These are phyloP conservation scores for Pongo pygmaeus DNA, from an alignment of 2,113 vertebrate genomes.

Conservation along the genomic window DNA sequence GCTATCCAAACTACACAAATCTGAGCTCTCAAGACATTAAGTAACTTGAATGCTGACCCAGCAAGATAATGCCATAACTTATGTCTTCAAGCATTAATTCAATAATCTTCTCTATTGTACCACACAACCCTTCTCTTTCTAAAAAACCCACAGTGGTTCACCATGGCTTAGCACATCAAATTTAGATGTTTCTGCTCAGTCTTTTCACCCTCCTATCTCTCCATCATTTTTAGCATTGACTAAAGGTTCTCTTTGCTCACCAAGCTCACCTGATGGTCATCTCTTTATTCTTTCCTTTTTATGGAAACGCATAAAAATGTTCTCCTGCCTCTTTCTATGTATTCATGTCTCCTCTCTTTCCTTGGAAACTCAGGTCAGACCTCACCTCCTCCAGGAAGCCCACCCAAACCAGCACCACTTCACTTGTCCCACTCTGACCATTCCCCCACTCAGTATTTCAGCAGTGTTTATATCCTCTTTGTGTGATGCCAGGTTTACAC, in stretches of 20 bases:
- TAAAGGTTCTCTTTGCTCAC: not conserved
- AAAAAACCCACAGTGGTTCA: not conserved
- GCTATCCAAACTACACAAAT: not conserved
- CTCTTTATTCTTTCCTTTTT: not conserved
- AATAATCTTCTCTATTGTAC: not conserved
- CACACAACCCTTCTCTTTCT: not conserved
- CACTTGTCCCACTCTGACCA: not conserved
- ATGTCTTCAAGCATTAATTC: constrained; percentile 4
- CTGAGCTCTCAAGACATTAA: not conserved
- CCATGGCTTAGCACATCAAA: not conserved
- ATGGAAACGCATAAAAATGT: not conserved
- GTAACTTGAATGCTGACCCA: not conserved
- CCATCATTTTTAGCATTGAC: not conserved
- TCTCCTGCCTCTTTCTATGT: not conserved
- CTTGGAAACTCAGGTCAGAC: not conserved
- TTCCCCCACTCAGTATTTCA: not conserved
- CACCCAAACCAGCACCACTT: not conserved
- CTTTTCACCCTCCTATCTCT: not conserved
- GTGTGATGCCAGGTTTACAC: not conserved
- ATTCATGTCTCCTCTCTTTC: not conserved
- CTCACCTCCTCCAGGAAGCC: not conserved
- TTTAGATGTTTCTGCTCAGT: not conserved
- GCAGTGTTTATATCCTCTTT: not conserved
- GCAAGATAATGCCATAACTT: not conserved
- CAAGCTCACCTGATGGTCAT: not conserved